A percentile compares a stretch with the other conserved stretches of the same genome.
Conservation (phyloP, 2,888 invertebrate species). For the Scaptomyza parva region DNA sequence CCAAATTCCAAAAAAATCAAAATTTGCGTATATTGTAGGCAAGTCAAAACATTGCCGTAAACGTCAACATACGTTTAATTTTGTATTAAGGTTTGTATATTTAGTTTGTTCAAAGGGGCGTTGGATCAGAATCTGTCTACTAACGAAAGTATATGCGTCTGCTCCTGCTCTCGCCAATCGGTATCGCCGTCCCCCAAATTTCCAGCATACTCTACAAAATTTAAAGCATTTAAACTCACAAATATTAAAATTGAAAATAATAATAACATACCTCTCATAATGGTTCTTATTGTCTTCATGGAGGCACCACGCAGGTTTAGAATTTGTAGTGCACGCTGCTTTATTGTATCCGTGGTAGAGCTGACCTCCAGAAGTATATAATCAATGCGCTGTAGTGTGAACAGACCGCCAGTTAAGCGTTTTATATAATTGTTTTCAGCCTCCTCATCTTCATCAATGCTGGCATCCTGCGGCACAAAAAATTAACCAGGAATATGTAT, state of each 20-base stretch:
- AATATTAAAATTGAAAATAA: neutral
- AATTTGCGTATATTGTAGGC: constrained; percentile 11
- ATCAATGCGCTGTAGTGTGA: constrained; percentile 97
- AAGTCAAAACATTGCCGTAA: constrained; percentile 10
- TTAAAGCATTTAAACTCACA: neutral
- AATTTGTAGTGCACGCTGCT: constrained; percentile 95
- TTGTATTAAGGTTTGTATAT: constrained; percentile 38
- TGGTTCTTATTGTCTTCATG: constrained; percentile 95
- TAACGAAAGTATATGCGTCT: constrained; percentile 95
- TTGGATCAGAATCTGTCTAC: constrained; percentile 94
- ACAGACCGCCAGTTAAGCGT: constrained; percentile 96
- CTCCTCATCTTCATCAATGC: constrained; percentile 89
- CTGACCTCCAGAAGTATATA: constrained; percentile 92
- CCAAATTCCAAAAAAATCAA: constrained; percentile 9
- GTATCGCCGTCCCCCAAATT: constrained; percentile 95
- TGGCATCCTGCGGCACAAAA: constrained; percentile 65
- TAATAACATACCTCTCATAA: constrained; percentile 91
- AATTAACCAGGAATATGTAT: neutral
- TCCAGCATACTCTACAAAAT: constrained; percentile 95
- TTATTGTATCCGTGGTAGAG: constrained; percentile 89
- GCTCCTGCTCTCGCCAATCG: constrained; percentile 93
- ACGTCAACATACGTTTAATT: constrained; percentile 32
- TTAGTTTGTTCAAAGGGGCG: constrained; percentile 11
- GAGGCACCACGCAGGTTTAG: constrained; percentile 95
- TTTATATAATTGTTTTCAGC: constrained; percentile 95